Evolutionary conservation across 2,888 invertebrate genomes (phyloP).

Genomic region (Callosobruchus maculatus): DNA sequence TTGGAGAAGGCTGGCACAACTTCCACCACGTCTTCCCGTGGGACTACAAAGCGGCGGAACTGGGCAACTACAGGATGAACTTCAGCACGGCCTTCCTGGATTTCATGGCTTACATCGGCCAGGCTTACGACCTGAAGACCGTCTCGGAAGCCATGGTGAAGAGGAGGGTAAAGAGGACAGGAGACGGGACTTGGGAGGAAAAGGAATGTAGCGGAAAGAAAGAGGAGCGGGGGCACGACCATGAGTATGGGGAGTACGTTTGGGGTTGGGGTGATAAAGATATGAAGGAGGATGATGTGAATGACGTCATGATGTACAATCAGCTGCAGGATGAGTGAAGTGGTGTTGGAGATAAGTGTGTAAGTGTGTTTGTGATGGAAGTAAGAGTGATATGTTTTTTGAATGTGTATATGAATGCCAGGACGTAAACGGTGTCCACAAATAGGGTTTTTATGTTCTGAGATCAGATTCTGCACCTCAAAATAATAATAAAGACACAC

Average conservation of each 20-base stretch:
- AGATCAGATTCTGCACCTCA: too few relatives aligned
- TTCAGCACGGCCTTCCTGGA: conserved; percentile 40
- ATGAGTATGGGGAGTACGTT: conserved; percentile 53
- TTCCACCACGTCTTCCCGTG: conserved; percentile 92
- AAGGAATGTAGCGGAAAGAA: neutral
- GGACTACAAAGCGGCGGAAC: conserved; percentile 88
- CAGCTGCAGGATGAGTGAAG: conserved; percentile 24
- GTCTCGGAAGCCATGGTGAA: conserved; percentile 65
- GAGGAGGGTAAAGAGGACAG: conserved; percentile 55
- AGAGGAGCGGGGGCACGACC: conserved; percentile 46
- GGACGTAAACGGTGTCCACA: too few relatives aligned
- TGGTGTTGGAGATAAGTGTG: too few relatives aligned
- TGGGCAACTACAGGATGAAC: conserved; percentile 54
- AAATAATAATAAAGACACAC: too few relatives aligned
- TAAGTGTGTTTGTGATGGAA: too few relatives aligned
- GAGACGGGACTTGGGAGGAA: conserved; percentile 23
- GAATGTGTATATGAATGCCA: too few relatives aligned
- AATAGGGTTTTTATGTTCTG: too few relatives aligned
- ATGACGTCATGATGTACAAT: conserved; percentile 31
- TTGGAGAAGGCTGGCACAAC: conserved; percentile 93
- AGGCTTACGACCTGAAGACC: conserved; percentile 82
- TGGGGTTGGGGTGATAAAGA: conserved; percentile 87
- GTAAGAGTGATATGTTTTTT: too few relatives aligned
- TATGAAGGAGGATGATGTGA: conserved; percentile 64
- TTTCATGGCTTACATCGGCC: conserved; percentile 55